Evolutionary conservation across 2,888 invertebrate genomes (phyloP).

Genomic region (Lottia scabra): DNA sequence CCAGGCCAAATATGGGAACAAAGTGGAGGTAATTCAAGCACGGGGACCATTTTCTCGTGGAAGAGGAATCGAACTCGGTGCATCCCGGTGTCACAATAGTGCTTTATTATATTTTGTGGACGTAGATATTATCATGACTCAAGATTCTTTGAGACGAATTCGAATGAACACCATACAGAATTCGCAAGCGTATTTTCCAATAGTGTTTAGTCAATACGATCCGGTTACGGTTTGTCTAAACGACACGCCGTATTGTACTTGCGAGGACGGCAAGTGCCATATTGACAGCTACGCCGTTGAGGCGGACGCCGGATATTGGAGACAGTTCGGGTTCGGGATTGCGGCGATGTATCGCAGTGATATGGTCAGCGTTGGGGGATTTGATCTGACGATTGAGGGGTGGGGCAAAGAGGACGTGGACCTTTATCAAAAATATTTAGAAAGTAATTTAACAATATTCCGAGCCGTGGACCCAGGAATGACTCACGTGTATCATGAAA

Average conservation of each 20-base stretch:
- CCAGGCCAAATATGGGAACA: constrained; percentile 49
- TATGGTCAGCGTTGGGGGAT: constrained; percentile 85
- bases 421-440: constrained; percentile 83
- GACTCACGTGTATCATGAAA: constrained; percentile 92
- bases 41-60: constrained; percentile 64
- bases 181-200: constrained; percentile 86
- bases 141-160: constrained; percentile 79
- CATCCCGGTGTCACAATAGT: constrained; percentile 71
- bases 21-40: constrained; percentile 55
- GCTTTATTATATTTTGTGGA: constrained; percentile 92
- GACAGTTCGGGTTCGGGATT: constrained; percentile 96
- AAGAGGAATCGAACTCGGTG: constrained; percentile 61
- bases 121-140: constrained; percentile 91
- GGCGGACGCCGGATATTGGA: constrained; percentile 86
- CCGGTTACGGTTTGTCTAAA: constrained; percentile 73
- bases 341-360: constrained; percentile 90
- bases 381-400: constrained; percentile 90
- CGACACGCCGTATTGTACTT: constrained; percentile 29
- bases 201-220: constrained; percentile 95
- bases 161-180: constrained; percentile 68
- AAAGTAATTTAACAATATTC: constrained; percentile 79
- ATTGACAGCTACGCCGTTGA: constrained; percentile 49
- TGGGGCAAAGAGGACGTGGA: constrained; percentile 99
- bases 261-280: constrained; percentile 31
- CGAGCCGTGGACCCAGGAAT: constrained; percentile 89